Base-by-base conservation (phyloP, 2,113 vertebrate species). In the Mirounga angustirostris region DNA sequence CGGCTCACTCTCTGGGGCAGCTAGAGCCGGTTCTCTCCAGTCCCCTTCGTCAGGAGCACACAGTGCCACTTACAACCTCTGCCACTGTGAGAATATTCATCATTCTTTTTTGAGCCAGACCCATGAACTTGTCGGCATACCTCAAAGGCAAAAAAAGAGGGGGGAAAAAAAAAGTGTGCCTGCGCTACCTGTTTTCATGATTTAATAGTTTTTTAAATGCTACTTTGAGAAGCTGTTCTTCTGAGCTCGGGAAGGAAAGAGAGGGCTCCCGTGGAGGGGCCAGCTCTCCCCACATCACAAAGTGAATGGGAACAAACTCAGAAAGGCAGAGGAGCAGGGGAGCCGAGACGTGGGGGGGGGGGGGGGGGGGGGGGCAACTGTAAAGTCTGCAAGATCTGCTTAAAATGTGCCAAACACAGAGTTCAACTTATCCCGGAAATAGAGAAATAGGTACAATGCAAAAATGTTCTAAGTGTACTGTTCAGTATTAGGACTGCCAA, bases 21-120 rank as follows among this genome's bases (percentile, higher is more conserved):
- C 98, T 98, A 97, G 95, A 97, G 88, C 7, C 79, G 12, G 73
- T 95, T 89, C 87, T 79, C 82, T 93, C 65, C 28, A 91, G 90
- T 81, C 95, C 91, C 88, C 71, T 98, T 69, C 74, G 76, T 95
- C 96, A 98, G 95, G 96, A 98, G 84, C 76, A 52, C 52, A 88
- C 78, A n/a, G 16, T 22, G 33, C 19, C 16, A 33, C 81, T 74
- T n/a, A 1, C 8, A 33, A 61, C 4, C 78, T 81, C 52, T 86
- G 84, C 54, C 86, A 91, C 58, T 6, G 74, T 52, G 26, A 87
- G 79, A 87, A 40, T 65, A 85, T 56, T 54, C 67, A 12, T n/a
- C 0, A 24, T n/a, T 82, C 46, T 15, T 82, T 82, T 71, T 43
- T 14, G 1, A 93, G n/a, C 33, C 24, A 59, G 54, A 74, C 59